Conservation (phyloP, 2,888 invertebrate species). For the Herminia tarsipennalis region DNA sequence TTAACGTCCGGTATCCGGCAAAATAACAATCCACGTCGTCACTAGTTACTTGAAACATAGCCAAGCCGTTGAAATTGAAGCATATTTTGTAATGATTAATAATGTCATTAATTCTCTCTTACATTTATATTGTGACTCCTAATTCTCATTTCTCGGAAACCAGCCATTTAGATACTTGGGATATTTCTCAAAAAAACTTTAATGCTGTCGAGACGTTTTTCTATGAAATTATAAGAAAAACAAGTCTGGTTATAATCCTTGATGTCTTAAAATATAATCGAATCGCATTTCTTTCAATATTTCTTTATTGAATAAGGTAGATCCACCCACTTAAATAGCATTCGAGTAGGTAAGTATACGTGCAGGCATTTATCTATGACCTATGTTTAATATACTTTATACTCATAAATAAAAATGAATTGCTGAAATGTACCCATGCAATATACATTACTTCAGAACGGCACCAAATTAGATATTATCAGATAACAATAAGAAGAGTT, state of each 20-base stretch:
- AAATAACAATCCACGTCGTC: background rate
- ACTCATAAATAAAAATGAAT: too few relatives aligned
- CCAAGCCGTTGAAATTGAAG: slow-evolving; percentile 45
- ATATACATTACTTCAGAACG: too few relatives aligned
- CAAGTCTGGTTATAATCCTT: slow-evolving; percentile 15
- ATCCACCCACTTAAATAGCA: slow-evolving; percentile 3
- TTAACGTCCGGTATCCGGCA: too few relatives aligned
- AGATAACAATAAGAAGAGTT: too few relatives aligned
- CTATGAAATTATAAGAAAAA: slow-evolving; percentile 30
- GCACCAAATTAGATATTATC: too few relatives aligned
- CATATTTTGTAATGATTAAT: slow-evolving; percentile 43
- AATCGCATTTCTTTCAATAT: slow-evolving; percentile 4
- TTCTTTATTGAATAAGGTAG: slow-evolving; percentile 1
- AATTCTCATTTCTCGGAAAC: slow-evolving; percentile 32
- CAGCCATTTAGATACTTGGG: slow-evolving; percentile 18
- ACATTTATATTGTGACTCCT: slow-evolving; percentile 30
- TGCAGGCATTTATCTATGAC: too few relatives aligned
- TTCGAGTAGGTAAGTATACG: background rate
- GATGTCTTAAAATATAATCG: slow-evolving; percentile 8
- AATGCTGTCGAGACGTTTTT: slow-evolving; percentile 24
- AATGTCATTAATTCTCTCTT: slow-evolving; percentile 34
- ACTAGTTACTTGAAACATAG: slow-evolving; percentile 40
- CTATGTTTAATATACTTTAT: too few relatives aligned
- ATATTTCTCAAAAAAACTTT: slow-evolving; percentile 20
- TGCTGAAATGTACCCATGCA: too few relatives aligned